Evolutionary conservation across 1,140 invertebrate species (phyloP).

Genomic region (Drosophila yakuba): DNA sequence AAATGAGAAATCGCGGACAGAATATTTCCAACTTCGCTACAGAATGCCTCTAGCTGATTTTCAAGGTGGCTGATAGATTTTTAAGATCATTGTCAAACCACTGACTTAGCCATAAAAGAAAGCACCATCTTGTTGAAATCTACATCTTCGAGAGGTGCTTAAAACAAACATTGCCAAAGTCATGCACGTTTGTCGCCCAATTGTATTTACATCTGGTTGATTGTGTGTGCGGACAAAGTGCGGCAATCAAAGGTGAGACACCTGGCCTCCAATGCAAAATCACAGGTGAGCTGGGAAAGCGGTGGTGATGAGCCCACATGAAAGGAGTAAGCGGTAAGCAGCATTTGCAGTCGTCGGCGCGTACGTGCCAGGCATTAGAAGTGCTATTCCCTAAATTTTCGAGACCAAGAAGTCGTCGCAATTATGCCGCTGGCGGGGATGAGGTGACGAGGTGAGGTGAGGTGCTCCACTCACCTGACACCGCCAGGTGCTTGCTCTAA

Average conservation of each 20-base stretch:
- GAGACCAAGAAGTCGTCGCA: conserved; percentile 39
- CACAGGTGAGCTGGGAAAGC: conserved; percentile 11
- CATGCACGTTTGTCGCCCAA: conserved; percentile 55
- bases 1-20: neutral
- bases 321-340: conserved; percentile 74
- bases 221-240: conserved; percentile 61
- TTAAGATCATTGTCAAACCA: neutral
- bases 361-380: conserved; percentile 65
- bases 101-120: neutral
- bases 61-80: neutral
- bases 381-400: conserved; percentile 18
- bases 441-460: neutral
- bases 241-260: conserved; percentile 66
- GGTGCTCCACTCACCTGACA: conserved; percentile 14
- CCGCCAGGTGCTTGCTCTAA: conserved; percentile 45
- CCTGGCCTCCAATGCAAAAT: conserved; percentile 44
- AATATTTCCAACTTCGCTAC: too few species aligned
- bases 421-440: conserved; percentile 55
- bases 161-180: conserved; percentile 32
- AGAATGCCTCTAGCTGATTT: too few species aligned
- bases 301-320: conserved; percentile 39
- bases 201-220: conserved; percentile 65
- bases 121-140: conserved; percentile 7
- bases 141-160: conserved; percentile 18
- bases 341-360: conserved; percentile 40